Base-by-base conservation (phyloP, 1,140 invertebrate genomes). In the Agrypnia vestita region DNA sequence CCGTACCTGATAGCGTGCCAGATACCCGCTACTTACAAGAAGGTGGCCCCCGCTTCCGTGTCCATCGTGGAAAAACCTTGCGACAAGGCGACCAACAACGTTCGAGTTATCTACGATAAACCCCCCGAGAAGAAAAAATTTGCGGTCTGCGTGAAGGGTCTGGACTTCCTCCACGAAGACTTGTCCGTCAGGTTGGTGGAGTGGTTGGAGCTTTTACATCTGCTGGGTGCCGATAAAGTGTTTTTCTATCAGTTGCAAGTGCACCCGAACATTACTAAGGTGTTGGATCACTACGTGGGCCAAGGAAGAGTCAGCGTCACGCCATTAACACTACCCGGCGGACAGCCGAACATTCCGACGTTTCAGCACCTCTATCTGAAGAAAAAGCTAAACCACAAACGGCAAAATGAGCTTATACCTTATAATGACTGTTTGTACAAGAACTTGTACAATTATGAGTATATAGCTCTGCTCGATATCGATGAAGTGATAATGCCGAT, bases 381-480 rank as follows among this genome's bases (percentile, higher is more conserved):
- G 59, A 96, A 96, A 86, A 96, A 96, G 86, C 94, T 95, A 1
- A 97, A 95, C 84, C 93, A 97, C 87, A 98, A 98, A 86, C 89
- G 97, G 11, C 96, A 98, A 85, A 97, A 98, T 87, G 97, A 99
- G 87, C 90, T 99, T 49, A 97, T 99, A 83, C 97, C 97, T 0
- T 98, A 98, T 90, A 99, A 99, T 87, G 97, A 99, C 86, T 99
- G 97, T 85, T 90, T 99, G 6, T 98, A 99, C 88, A 95, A 97
- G 84, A 96, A 98, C 85, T 92, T 97, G 88, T 97, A 97, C 85
- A 91, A 93, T 53, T 98, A 98, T 86, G 93, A 96, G 71, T 98
- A 97, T 88, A 94, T 98, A 46, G 96, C 95, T 0, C 88, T 99
- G 12, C 88, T 98, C 21, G 97, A 99, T 85, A 96, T 97, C 53